Evolutionary conservation across 2,888 invertebrate genomes (phyloP).

Genomic region (Nomada goodeniana): DNA sequence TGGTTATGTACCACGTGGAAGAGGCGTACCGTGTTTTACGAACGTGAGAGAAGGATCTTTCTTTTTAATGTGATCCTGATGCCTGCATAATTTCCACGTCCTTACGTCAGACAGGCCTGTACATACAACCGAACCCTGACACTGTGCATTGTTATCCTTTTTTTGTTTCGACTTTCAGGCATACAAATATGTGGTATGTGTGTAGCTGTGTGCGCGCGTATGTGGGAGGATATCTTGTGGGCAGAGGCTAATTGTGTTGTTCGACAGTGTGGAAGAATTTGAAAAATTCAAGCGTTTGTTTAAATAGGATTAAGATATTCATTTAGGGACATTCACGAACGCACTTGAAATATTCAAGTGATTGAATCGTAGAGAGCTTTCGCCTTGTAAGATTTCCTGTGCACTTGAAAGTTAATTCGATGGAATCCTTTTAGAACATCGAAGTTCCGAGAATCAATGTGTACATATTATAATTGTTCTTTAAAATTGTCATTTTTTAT

Average conservation of each 20-base stretch:
- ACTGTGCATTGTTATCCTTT: neutral
- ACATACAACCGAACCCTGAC: neutral
- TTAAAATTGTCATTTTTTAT: too few relatives aligned
- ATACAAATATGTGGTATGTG: neutral
- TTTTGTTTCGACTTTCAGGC: neutral
- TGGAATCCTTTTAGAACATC: neutral
- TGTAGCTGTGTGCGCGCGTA: neutral
- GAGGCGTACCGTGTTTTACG: conserved; percentile 37
- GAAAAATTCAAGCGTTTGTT: too few relatives aligned
- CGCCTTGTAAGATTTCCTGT: neutral
- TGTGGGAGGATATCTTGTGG: too few relatives aligned
- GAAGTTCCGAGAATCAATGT: neutral
- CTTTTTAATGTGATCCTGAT: conserved; percentile 44
- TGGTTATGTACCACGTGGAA: conserved; percentile 48
- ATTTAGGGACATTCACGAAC: neutral
- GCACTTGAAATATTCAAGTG: conserved; percentile 6
- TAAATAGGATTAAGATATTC: conserved; percentile 2
- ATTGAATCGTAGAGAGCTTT: neutral
- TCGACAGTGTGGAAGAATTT: too few relatives aligned
- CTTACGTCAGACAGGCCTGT: conserved; percentile 9
- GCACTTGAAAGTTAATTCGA: neutral
- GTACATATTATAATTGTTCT: too few relatives aligned
- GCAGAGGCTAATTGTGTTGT: too few relatives aligned
- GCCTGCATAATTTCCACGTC: conserved; percentile 43
- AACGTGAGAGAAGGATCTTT: conserved; percentile 57